Percentiles rank a stretch among this genome's conserved stretches.
phyloP scores from a whole-genome alignment of 2,797 vertebrate genomes.

The Macroramphosus scolopax region DNA sequence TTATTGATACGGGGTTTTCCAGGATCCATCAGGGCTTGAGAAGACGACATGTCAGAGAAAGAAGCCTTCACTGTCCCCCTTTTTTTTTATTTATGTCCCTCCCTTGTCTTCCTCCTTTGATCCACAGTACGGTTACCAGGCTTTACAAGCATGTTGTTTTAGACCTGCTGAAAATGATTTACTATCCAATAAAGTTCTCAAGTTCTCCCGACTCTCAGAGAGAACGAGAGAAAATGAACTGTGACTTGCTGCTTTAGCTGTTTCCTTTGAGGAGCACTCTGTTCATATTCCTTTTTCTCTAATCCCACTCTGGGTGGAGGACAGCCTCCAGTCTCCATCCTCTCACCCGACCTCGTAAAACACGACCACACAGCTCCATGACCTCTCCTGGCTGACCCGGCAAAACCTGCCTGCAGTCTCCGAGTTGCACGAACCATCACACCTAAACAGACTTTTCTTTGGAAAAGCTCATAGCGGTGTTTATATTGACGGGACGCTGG shows the following conservation, averaged over 20 bases:
- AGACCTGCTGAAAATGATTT: constrained; percentile 71
- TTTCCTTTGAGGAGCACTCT: constrained; percentile 74
- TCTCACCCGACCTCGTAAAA: constrained; percentile 60
- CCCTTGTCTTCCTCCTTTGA: constrained; percentile 17
- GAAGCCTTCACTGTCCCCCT: not conserved
- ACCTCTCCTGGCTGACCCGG: constrained; percentile 52
- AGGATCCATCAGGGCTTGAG: too few relatives aligned
- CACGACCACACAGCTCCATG: constrained; percentile 61
- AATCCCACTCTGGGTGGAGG: constrained; percentile 64
- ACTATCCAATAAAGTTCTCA: constrained; percentile 69
- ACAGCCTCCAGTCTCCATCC: constrained; percentile 55
- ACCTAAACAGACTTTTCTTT: constrained; percentile 20
- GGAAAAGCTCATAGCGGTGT: constrained; percentile 10
- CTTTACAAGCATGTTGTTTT: constrained; percentile 66
- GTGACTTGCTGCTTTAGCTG: constrained; percentile 58
- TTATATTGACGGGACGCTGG: constrained; percentile 26
- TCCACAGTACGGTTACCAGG: constrained; percentile 27
- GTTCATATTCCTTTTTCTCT: constrained; percentile 51
- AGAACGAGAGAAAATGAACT: constrained; percentile 53
- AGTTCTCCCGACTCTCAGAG: constrained; percentile 47
- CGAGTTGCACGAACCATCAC: not conserved
- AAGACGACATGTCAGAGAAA: not conserved
- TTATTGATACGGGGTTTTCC: too few relatives aligned
- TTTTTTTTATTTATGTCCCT: constrained; percentile 11
- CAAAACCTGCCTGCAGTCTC: constrained; percentile 22